Evolutionary conservation across 2,113 vertebrate genomes (phyloP), one percentile per base, ranked within the genome.

Genomic region (Amazona vittata): DNA sequence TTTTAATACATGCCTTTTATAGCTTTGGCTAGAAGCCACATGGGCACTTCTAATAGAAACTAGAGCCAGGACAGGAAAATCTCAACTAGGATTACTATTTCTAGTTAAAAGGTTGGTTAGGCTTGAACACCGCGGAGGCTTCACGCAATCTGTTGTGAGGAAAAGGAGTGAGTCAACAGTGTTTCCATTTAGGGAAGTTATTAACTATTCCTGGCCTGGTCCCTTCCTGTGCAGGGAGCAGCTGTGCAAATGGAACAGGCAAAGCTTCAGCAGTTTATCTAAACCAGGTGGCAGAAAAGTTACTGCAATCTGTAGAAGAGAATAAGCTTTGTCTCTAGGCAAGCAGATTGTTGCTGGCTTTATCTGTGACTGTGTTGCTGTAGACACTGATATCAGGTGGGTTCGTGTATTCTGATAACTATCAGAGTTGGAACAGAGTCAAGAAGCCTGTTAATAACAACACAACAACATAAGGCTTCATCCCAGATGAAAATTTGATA

Each of bases 241-340:
- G 87, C 94, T 96, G 94, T 76, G 87, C 78, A 53, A 6, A 93
- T 77, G 3, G 16, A 94, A 19, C 65, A 62, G 89, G 91, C 81
- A 35, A 80, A 94, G 73, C 63, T 86, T 15, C 3, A 88, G 78
- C 71, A 77, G 92, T 85, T 95, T 93, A 93, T 96, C 76, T 78
- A 80, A 97, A 95, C 84, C 94, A 96, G 88, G 93, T 96, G 90
- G 62, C 88, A 83, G 17, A 29, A 80, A 90, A 93, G 79, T 49
- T 87, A 76, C 79, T 94, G 62, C 0, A 33, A 2, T 60, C 44
- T 77, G 79, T 12, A 59, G 68, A 44, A 80, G 84, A 69, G 93
- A 93, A 13, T 81, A 62, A 80, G 82, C 91, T 90, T 90, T 94
- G 90, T 89, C 88, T 90, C 68, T 53, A 83, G 88, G 76, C 57